These are phyloP conservation scores for Venustoraphidia nigricollis DNA, from an alignment of 2,888 invertebrate species.

Conservation along the genomic window DNA sequence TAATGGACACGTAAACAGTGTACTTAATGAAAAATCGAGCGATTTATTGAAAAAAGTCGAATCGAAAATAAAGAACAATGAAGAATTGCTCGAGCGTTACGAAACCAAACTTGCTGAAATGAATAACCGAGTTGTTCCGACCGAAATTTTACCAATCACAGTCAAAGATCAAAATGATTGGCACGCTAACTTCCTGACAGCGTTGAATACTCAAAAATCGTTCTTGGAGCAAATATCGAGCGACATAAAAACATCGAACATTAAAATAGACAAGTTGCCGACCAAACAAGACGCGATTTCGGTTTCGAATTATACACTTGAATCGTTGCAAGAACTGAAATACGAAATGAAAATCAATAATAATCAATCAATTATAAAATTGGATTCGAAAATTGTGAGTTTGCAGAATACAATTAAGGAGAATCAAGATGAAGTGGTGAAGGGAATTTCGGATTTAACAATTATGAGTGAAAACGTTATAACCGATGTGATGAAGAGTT, in stretches of 20 bases:
- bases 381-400: constrained; percentile 12
- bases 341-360: constrained; percentile 26
- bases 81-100: constrained; percentile 38
- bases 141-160: constrained; percentile 13
- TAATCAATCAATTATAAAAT: constrained; percentile 7
- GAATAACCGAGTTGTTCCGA: constrained; percentile 16
- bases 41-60: constrained; percentile 29
- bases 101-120: constrained; percentile 37
- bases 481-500: constrained; percentile 35
- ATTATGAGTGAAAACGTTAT: constrained; percentile 37
- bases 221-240: constrained; percentile 20
- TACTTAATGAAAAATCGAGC: constrained; percentile 25
- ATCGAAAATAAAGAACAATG: constrained; percentile 31
- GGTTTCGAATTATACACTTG: constrained; percentile 44
- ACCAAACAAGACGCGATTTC: constrained; percentile 34
- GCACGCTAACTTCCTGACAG: constrained; percentile 22
- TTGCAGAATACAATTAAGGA: constrained; percentile 14
- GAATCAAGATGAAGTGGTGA: constrained; percentile 17
- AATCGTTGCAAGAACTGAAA: constrained; percentile 36
- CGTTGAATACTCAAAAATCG: constrained; percentile 20
- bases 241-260: constrained; percentile 18
- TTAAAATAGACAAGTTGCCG: constrained; percentile 26
- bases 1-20: constrained; percentile 24
- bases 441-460: constrained; percentile 18
- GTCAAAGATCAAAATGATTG: constrained; percentile 19